Conservation (phyloP, 2,113 vertebrate species). For the Gadus chalcogrammus region DNA sequence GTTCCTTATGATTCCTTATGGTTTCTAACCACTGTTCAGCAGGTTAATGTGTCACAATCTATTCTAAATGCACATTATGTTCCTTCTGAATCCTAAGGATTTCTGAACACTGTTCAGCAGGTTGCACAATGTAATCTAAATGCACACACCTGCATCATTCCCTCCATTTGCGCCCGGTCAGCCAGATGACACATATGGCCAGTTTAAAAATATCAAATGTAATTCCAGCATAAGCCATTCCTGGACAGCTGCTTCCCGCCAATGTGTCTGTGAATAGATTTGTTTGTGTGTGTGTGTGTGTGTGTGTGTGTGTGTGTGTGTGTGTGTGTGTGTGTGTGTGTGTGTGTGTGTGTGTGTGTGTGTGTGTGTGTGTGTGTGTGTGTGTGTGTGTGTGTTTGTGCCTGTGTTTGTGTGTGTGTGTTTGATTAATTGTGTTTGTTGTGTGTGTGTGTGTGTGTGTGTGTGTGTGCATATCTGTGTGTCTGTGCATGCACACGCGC, state of each 20-base stretch:
- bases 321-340: neutral
- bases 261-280: neutral
- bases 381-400: neutral
- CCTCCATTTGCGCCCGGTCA: too few species aligned
- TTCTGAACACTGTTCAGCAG: too few species aligned
- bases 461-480: neutral
- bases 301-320: neutral
- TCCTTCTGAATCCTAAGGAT: too few species aligned
- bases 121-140: too few species aligned
- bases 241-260: too few species aligned
- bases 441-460: neutral
- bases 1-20: too few species aligned
- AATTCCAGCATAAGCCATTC: too few species aligned
- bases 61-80: too few species aligned
- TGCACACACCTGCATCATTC: too few species aligned
- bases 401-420: neutral
- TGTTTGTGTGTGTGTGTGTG: neutral
- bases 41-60: too few species aligned
- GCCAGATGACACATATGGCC: neutral
- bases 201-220: neutral
- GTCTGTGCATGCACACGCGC: neutral
- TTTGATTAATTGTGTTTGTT: too few species aligned
- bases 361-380: neutral
- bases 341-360: constrained; percentile 13
- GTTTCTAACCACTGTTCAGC: too few species aligned